phyloP scores from a whole-genome alignment of 1,140 invertebrate genomes.

The Monochamus saltuarius region DNA sequence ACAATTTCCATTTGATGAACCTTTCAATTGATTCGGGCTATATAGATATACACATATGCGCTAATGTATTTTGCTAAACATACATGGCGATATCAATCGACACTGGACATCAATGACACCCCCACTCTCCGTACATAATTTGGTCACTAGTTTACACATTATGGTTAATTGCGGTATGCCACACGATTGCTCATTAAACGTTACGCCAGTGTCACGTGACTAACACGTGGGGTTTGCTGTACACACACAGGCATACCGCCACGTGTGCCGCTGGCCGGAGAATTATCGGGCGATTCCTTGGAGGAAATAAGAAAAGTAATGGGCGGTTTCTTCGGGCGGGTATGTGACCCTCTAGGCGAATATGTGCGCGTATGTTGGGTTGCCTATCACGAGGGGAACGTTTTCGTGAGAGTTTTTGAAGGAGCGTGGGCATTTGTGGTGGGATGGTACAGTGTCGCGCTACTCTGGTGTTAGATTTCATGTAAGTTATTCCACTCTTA shows the following conservation, averaged over 20 bases:
- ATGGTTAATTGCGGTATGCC: conserved; percentile 52
- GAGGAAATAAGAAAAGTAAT: no score
- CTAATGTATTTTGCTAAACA: conserved; percentile 37
- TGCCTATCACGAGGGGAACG: no score
- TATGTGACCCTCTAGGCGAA: no score
- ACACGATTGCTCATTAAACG: conserved; percentile 51
- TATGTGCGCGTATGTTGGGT: no score
- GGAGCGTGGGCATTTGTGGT: no score
- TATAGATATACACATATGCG: conserved; percentile 7
- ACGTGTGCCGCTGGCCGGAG: conserved; percentile 12
- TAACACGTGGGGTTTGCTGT: conserved; percentile 40
- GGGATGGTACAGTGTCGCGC: no score
- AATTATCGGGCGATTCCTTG: no score
- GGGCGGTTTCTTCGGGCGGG: no score
- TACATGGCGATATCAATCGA: conserved; percentile 49
- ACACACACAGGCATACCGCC: conserved; percentile 12
- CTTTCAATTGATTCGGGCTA: background rate
- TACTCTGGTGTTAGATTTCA: no score
- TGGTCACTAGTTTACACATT: conserved; percentile 53
- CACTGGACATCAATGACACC: conserved; percentile 43
- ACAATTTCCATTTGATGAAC: conserved; percentile 2
- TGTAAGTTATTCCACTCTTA: no score
- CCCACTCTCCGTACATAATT: conserved; percentile 48
- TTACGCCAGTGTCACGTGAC: conserved; percentile 47
- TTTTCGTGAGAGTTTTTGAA: no score